Percentiles rank a stretch among this genome's conserved stretches.
phyloP scores from a whole-genome alignment of 2,888 invertebrate genomes.

The Pammene aurita region DNA sequence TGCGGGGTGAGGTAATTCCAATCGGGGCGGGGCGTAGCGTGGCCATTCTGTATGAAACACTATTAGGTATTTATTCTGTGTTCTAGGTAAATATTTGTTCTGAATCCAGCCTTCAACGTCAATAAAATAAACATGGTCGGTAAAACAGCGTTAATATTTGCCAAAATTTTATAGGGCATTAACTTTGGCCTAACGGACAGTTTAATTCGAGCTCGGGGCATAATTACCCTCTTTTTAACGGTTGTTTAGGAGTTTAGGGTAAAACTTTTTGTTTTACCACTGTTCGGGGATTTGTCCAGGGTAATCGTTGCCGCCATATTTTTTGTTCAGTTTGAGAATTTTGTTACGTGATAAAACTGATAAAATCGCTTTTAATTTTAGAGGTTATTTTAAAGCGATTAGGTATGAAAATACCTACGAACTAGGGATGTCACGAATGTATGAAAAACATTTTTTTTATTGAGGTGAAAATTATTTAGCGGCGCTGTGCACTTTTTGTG shows the following conservation, averaged over 20 bases:
- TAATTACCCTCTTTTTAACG: slow-evolving; percentile 40
- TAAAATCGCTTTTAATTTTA: background rate
- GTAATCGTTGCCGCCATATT: slow-evolving; percentile 34
- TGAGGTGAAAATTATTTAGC: no score
- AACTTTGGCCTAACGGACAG: slow-evolving; percentile 37
- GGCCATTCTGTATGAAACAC: no score
- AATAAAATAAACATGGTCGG: slow-evolving; percentile 37
- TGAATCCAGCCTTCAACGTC: background rate
- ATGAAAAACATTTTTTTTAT: no score
- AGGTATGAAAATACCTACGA: no score
- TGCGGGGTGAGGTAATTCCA: no score
- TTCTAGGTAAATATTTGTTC: no score
- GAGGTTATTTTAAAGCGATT: no score
- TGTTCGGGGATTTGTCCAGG: slow-evolving; percentile 30
- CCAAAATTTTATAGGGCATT: slow-evolving; percentile 39
- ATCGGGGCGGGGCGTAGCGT: no score
- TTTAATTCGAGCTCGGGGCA: slow-evolving; percentile 36
- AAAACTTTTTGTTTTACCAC: slow-evolving; percentile 39
- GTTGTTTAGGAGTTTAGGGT: slow-evolving; percentile 36
- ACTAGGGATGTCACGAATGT: no score
- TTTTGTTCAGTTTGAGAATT: slow-evolving; percentile 23
- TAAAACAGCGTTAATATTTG: slow-evolving; percentile 39
- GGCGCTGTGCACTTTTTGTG: no score
- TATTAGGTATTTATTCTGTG: no score
- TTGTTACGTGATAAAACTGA: slow-evolving; percentile 1